These are phyloP conservation scores for Lates calcarifer DNA, from an alignment of 2,113 vertebrate genomes.

Conservation along the genomic window DNA sequence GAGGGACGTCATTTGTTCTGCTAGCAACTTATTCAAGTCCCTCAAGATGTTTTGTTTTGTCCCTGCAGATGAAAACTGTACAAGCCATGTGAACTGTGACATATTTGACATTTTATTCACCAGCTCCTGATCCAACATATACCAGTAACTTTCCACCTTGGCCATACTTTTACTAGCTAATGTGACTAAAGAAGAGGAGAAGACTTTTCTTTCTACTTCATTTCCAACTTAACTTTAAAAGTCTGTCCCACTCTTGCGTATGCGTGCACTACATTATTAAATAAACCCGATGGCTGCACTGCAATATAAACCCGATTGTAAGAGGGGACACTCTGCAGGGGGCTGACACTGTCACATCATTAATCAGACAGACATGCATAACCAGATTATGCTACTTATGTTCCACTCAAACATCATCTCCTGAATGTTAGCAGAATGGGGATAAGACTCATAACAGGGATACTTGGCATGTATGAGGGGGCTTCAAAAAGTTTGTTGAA, in stretches of 20 bases:
- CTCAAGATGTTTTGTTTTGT: conserved; percentile 22
- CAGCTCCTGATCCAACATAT: neutral
- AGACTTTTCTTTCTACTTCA: neutral
- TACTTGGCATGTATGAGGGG: no score
- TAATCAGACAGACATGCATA: neutral
- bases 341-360: neutral
- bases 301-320: neutral
- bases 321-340: neutral
- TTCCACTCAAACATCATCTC: neutral
- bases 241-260: neutral
- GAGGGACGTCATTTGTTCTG: conserved; percentile 49
- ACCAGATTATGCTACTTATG: neutral
- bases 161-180: neutral
- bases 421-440: no score
- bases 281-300: neutral
- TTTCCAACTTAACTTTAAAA: neutral
- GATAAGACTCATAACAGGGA: neutral
- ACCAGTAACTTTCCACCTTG: neutral
- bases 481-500: no score
- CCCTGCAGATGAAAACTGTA: neutral
- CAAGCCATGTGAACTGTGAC: neutral
- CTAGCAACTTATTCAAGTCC: conserved; percentile 26
- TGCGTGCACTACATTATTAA: neutral
- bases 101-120: neutral
- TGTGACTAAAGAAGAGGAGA: neutral